A percentile compares a stretch with the other conserved stretches of the same genome.
These are phyloP conservation scores for Tangara arthus DNA, from an alignment of 2,797 vertebrate genomes.

Conservation along the genomic window DNA sequence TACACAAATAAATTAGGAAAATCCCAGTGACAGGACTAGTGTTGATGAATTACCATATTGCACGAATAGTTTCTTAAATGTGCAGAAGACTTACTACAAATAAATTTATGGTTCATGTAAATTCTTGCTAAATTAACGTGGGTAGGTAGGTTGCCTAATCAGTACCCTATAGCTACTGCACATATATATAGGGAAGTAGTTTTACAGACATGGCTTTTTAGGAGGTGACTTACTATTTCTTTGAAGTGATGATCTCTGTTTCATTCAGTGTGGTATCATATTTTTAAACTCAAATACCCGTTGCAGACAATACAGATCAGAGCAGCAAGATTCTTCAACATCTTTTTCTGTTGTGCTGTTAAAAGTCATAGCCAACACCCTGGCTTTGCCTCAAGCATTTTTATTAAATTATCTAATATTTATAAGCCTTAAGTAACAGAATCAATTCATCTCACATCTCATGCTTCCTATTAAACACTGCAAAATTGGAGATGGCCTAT, in stretches of 20 bases:
- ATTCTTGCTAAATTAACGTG: neutral
- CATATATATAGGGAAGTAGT: neutral
- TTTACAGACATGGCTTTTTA: neutral
- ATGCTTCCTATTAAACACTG: neutral
- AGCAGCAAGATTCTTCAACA: neutral
- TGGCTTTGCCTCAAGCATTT: neutral
- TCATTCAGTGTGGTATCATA: neutral
- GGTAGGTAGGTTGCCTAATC: neutral
- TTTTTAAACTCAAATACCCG: neutral
- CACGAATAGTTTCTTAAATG: neutral
- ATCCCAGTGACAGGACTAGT: neutral
- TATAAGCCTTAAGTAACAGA: neutral
- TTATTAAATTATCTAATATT: neutral
- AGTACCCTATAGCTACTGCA: neutral
- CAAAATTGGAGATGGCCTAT: neutral
- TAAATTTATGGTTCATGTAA: neutral
- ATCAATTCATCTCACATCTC: neutral
- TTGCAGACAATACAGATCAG: neutral
- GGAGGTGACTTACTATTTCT: neutral
- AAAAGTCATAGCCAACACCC: neutral
- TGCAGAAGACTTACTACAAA: neutral
- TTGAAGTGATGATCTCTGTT: neutral
- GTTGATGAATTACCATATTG: neutral
- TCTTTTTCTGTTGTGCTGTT: neutral
- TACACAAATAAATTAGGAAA: slow-evolving; percentile 41